Conservation (phyloP, 23 tunicate genomes). For the Styela plicata region DNA sequence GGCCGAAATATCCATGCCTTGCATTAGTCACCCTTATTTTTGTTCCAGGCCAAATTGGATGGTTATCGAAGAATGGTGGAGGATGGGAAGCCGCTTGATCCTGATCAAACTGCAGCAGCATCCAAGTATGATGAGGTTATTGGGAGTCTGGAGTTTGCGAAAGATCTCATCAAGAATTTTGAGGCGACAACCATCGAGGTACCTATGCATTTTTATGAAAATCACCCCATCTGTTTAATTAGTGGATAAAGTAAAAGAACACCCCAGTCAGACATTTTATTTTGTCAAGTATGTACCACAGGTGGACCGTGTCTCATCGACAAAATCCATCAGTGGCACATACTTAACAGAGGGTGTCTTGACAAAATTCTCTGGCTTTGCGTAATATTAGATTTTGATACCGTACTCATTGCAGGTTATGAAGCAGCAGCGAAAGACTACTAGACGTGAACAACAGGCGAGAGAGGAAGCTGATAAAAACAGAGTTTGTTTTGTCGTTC, state of each 20-base stretch:
- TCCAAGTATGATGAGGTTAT: conserved; percentile 65
- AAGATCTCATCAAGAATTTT: conserved; percentile 41
- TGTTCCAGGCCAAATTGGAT: conserved; percentile 58
- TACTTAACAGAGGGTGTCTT: too few relatives aligned
- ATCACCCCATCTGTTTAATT: too few relatives aligned
- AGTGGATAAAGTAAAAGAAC: too few relatives aligned
- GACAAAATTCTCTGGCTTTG: too few relatives aligned
- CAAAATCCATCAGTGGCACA: too few relatives aligned
- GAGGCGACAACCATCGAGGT: conserved; percentile 36
- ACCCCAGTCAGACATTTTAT: too few relatives aligned
- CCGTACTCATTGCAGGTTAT: conserved; percentile 9
- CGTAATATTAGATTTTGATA: too few relatives aligned
- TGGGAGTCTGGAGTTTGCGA: conserved; percentile 72
- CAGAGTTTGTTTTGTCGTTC: conserved; percentile 15
- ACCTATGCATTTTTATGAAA: not conserved
- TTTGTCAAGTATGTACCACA: too few relatives aligned
- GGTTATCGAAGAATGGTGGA: conserved; percentile 55
- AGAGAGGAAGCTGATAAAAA: conserved; percentile 17
- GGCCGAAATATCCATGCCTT: too few relatives aligned
- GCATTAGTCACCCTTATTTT: too few relatives aligned
- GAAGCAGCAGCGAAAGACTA: conserved; percentile 15
- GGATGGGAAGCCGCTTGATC: conserved; percentile 49
- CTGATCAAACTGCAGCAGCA: conserved; percentile 51
- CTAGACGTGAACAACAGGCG: conserved; percentile 13
- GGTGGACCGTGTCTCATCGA: too few relatives aligned